A percentile compares a stretch with the other conserved stretches of the same genome.
Conservation (phyloP, 2,113 vertebrate genomes). For the Stomatorhinus ivindoensis region DNA sequence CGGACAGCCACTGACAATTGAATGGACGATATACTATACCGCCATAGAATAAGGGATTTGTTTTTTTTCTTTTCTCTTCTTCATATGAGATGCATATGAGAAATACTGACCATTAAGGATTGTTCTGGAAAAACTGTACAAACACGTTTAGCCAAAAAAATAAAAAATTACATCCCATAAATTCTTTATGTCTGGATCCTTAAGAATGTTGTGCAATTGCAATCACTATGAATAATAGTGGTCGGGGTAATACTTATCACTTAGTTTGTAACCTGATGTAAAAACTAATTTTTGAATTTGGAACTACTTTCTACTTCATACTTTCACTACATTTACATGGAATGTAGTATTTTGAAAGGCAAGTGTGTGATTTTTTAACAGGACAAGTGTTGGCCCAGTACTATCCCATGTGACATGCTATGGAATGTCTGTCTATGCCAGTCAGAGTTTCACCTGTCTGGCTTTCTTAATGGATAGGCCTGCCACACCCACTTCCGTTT, state of each 20-base stretch:
- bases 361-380: not conserved
- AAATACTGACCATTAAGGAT: not conserved
- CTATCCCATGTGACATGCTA: not conserved
- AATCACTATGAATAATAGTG: not conserved
- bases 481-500: not conserved
- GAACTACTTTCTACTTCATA: not conserved
- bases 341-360: not conserved
- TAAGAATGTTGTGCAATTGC: not conserved
- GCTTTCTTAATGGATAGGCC: not conserved
- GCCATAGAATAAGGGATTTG: not conserved
- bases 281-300: not conserved
- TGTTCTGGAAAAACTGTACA: not conserved
- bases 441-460: not conserved
- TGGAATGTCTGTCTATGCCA: not conserved
- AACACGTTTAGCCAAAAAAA: not conserved
- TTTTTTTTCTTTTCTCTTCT: not conserved
- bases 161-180: not conserved
- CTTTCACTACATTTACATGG: not conserved
- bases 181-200: not conserved
- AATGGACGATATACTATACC: not conserved
- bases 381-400: not conserved
- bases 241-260: not conserved
- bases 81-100: not conserved
- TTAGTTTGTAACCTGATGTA: not conserved
- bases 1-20: not conserved